Evolutionary conservation across 2,797 vertebrate genomes (phyloP), one percentile per base, ranked within the genome.

Genomic region (Thunnus albacares): DNA sequence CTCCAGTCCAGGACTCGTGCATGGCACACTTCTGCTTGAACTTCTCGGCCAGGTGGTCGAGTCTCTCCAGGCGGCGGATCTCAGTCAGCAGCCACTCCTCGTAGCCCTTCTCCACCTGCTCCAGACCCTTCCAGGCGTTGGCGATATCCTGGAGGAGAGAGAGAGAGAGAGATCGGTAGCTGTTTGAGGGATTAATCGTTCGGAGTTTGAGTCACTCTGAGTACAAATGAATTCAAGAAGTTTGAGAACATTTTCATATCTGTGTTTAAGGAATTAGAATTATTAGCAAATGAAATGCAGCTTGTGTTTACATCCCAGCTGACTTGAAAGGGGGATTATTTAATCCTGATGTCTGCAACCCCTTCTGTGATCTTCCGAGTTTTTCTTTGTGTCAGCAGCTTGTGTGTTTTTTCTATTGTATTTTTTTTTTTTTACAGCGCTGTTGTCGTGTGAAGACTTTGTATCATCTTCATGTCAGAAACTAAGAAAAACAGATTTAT

Each of bases 81-180:
- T 98, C 97, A 0, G 96, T 96, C 72, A 98, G 95, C 86, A 98
- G 95, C 97, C 97, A 98, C 89, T 97, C 97, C 89, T 98, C 97
- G 1, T 97, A 97, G 72, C 97, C 97, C 80, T 97, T 97, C 92
- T 98, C 97, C 77, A 95, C 97, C 78, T 96, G 95, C 86, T 97
- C 97, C 91, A 98, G 94, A 57, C 96, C 96, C 80, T 96, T 96
- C 97, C 97, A 98, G 5, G 97, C 97, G 0, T 97, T 97, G 74
- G 97, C 96, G 0, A 97, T 97, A 70, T 97, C 97, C 97, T 98
- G 88, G 2, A 45, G 12, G 57, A 83, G 18, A 51, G 11, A 58
- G 14, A 33, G 14, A 38, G 35, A 35, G 35, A 38, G 35, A 38
- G 35, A 35, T 35, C 5, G 6, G 6, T 35, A 35, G 33, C 24